Percentiles rank a stretch among this genome's conserved stretches.
Evolutionary conservation across 2,113 vertebrate genomes (phyloP).

Genomic region (Empidonax alnorum): DNA sequence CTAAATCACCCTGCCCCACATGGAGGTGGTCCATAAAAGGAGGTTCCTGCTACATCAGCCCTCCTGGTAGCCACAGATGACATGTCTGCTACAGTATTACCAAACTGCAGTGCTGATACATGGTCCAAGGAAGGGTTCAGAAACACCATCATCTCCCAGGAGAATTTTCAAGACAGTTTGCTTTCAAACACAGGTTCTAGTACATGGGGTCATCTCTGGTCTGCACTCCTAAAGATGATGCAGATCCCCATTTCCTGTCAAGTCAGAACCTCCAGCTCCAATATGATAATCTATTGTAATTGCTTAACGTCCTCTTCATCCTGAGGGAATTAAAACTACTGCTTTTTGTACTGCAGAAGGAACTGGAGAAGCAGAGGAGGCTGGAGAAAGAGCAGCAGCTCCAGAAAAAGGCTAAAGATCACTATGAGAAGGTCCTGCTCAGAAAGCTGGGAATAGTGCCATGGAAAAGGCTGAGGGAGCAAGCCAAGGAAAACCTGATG

Average conservation of each 20-base stretch:
- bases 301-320: neutral
- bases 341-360: constrained; percentile 75
- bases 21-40: neutral
- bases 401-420: constrained; percentile 75
- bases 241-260: neutral
- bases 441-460: constrained; percentile 81
- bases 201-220: neutral
- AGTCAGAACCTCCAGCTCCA: neutral
- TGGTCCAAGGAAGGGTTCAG: neutral
- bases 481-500: constrained; percentile 75
- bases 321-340: neutral
- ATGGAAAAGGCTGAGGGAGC: constrained; percentile 84
- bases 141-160: neutral
- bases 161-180: neutral
- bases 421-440: constrained; percentile 81
- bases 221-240: neutral
- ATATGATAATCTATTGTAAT: neutral
- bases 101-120: neutral
- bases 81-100: neutral
- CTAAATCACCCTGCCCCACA: neutral
- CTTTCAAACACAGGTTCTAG: neutral
- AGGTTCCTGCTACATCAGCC: neutral
- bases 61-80: neutral
- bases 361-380: constrained; percentile 84
- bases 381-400: constrained; percentile 78